Conservation (phyloP, 2,888 invertebrate species). For the Timandra comae region DNA sequence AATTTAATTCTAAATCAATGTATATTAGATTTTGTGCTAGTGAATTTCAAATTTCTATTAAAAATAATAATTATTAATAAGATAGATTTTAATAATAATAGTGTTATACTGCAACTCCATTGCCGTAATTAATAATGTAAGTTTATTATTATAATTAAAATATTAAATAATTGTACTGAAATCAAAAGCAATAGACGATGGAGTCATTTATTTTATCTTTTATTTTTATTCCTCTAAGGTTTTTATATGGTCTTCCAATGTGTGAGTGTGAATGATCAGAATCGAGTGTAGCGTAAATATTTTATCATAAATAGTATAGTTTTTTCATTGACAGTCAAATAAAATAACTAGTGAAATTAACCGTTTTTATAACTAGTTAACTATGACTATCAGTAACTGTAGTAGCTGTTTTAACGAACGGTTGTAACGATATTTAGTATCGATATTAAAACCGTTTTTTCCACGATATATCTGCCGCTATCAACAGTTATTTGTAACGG, state of each 20-base stretch:
- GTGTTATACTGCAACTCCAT: conserved; percentile 58
- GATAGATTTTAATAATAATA: conserved; percentile 30
- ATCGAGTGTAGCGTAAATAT: conserved; percentile 33
- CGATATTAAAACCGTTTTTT: no score
- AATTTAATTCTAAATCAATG: conserved; percentile 73
- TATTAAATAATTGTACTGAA: conserved; percentile 49
- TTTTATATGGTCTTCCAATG: conserved; percentile 69
- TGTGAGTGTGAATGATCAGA: conserved; percentile 51
- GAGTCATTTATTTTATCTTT: conserved; percentile 26
- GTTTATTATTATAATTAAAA: conserved; percentile 39
- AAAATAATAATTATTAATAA: conserved; percentile 22
- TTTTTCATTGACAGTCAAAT: conserved; percentile 7
- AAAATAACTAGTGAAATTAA: conserved; percentile 3
- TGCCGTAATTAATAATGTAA: conserved; percentile 42
- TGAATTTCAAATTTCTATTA: conserved; percentile 19
- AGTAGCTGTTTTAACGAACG: no score
- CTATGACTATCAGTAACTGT: no score
- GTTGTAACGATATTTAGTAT: no score
- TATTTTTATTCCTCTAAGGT: conserved; percentile 31
- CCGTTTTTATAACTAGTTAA: no score
- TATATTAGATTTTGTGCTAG: conserved; percentile 46
- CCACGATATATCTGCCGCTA: no score
- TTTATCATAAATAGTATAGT: conserved; percentile 9
- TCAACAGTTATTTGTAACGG: no score
- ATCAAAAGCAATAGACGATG: conserved; percentile 55